A percentile compares a stretch with the other conserved stretches of the same genome.
Conservation (phyloP, 2,113 vertebrate species). For the Gobius niger region DNA sequence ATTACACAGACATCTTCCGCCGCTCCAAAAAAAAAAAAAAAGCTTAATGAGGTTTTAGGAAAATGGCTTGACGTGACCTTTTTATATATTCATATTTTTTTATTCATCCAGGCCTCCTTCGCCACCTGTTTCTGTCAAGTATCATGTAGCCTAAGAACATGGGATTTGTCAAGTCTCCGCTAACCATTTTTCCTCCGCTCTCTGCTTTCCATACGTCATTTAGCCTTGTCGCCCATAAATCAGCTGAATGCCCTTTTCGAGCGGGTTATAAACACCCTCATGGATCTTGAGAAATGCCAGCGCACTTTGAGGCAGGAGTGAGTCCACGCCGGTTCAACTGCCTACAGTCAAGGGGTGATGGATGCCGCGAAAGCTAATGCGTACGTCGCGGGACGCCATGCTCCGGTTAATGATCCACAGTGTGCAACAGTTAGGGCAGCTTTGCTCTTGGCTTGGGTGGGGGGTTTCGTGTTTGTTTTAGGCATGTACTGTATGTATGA, state of each 20-base stretch:
- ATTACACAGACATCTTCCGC: constrained; percentile 69
- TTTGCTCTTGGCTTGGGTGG: neutral
- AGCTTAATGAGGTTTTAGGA: constrained; percentile 77
- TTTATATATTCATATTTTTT: constrained; percentile 63
- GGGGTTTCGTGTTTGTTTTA: constrained; percentile 2
- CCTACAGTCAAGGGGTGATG: constrained; percentile 43
- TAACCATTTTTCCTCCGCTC: constrained; percentile 5
- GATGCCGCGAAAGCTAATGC: constrained; percentile 34
- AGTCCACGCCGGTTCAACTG: constrained; percentile 32
- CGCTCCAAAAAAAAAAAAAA: constrained; percentile 52
- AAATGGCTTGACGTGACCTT: constrained; percentile 71
- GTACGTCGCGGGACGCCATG: constrained; percentile 25
- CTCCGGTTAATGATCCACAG: neutral
- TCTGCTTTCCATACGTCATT: constrained; percentile 63
- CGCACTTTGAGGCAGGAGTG: constrained; percentile 48
- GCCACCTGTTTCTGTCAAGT: constrained; percentile 32
- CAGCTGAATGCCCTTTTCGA: constrained; percentile 71
- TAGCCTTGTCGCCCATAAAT: constrained; percentile 68
- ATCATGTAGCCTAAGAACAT: neutral
- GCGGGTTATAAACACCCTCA: constrained; percentile 68
- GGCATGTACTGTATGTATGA: too few species aligned
- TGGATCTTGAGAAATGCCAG: constrained; percentile 70
- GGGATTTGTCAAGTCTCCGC: neutral
- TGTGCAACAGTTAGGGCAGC: neutral
- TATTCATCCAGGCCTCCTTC: constrained; percentile 12